A percentile compares a stretch with the other conserved stretches of the same genome.
These are phyloP conservation scores for Ardeotis arabs DNA, from an alignment of 2,113 vertebrate genomes.

Conservation along the genomic window DNA sequence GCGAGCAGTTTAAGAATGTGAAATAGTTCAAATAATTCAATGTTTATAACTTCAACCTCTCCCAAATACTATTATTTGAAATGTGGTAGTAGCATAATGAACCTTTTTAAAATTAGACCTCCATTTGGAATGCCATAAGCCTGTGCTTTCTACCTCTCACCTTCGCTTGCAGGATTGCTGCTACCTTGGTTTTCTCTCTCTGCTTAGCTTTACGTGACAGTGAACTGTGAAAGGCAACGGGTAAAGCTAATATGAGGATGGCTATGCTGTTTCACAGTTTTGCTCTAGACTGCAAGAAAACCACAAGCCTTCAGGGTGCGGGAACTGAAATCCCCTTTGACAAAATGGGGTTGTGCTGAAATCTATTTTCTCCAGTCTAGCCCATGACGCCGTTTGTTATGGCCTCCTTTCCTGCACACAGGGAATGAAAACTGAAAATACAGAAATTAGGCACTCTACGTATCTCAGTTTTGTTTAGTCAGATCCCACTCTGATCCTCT, in stretches of 20 bases:
- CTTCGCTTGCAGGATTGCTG: background rate
- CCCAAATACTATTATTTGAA: background rate
- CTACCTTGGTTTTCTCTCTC: background rate
- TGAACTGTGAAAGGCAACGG: rapidly evolving
- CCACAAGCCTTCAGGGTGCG: rapidly evolving
- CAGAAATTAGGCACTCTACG: background rate
- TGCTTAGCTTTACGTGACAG: no score
- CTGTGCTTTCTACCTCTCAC: background rate
- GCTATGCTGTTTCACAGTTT: background rate
- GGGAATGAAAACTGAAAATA: background rate
- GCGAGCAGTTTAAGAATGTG: background rate
- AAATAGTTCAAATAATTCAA: background rate
- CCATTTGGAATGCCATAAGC: background rate
- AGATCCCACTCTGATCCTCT: background rate
- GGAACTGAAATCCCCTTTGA: background rate
- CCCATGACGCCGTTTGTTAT: background rate
- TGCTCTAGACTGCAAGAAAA: background rate
- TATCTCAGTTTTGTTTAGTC: background rate
- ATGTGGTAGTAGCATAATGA: background rate
- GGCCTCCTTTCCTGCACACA: background rate
- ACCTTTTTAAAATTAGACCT: background rate
- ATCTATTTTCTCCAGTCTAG: background rate
- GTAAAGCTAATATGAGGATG: background rate
- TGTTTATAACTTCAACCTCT: background rate
- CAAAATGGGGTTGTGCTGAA: background rate